These are phyloP conservation scores for Ploceus nigricollis DNA, from an alignment of 2,113 vertebrate species.

Conservation along the genomic window DNA sequence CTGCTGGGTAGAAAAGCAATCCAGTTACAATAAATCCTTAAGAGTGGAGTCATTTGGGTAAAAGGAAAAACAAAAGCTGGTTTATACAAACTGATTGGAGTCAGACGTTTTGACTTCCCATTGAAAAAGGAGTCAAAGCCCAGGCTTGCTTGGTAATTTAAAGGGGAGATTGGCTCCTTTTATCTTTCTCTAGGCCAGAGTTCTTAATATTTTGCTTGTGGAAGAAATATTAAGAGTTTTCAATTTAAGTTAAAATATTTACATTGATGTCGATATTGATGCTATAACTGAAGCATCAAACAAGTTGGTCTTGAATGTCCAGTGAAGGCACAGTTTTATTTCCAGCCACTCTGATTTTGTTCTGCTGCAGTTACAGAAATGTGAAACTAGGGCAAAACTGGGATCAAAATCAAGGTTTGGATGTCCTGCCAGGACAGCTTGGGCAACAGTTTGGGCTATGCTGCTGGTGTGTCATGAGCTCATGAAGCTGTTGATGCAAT, in stretches of 20 bases:
- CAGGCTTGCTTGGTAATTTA: slow-evolving; percentile 52
- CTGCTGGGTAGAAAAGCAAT: slow-evolving; percentile 73
- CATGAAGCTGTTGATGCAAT: slow-evolving; percentile 25
- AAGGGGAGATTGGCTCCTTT: slow-evolving; percentile 62
- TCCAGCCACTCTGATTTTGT: not conserved
- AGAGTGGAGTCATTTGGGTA: slow-evolving; percentile 72
- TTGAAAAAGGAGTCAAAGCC: slow-evolving; percentile 62
- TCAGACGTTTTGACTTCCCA: slow-evolving; percentile 68
- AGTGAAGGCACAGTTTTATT: not conserved
- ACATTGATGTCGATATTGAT: not conserved
- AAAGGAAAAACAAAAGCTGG: slow-evolving; percentile 72
- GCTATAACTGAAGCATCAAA: not conserved
- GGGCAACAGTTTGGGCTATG: not conserved
- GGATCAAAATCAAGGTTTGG: slow-evolving; percentile 21
- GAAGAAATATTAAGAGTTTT: slow-evolving; percentile 38
- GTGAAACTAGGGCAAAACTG: slow-evolving; percentile 6
- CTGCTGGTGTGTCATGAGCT: slow-evolving; percentile 30
- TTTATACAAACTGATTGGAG: slow-evolving; percentile 73
- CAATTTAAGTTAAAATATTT: slow-evolving; percentile 24
- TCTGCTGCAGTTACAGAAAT: not conserved
- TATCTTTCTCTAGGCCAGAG: slow-evolving; percentile 48
- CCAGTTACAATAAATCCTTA: slow-evolving; percentile 75
- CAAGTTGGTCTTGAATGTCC: not conserved
- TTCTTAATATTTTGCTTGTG: slow-evolving; percentile 46
- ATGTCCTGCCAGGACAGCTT: slow-evolving; percentile 21